Evolutionary conservation across 2,113 vertebrate species (phyloP).

Genomic region (Poecile atricapillus): DNA sequence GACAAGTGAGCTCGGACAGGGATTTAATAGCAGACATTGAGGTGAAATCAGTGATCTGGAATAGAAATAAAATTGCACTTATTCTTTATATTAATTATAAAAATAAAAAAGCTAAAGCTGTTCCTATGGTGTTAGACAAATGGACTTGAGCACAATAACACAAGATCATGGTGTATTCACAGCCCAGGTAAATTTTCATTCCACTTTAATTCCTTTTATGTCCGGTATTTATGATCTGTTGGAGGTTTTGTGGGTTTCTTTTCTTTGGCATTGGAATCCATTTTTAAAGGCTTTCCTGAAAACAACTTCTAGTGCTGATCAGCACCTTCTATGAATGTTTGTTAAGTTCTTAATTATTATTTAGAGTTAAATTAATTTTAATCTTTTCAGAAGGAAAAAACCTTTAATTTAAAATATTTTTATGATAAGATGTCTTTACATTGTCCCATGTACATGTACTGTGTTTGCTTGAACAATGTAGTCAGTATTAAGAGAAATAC

Average conservation of each 20-base stretch:
- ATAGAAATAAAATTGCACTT: constrained; percentile 80
- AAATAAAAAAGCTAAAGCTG: constrained; percentile 37
- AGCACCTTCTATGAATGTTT: constrained; percentile 24
- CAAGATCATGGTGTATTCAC: constrained; percentile 34
- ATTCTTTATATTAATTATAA: constrained; percentile 76
- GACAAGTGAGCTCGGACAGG: constrained; percentile 81
- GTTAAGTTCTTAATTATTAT: constrained; percentile 51
- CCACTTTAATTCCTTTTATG: constrained; percentile 26
- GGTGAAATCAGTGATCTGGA: background rate
- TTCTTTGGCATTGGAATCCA: background rate
- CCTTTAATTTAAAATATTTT: constrained; percentile 7
- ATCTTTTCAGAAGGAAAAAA: background rate
- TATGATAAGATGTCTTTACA: background rate
- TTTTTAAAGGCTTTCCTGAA: constrained; percentile 48
- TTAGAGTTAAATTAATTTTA: constrained; percentile 61
- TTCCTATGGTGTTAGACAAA: constrained; percentile 60
- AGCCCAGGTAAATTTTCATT: constrained; percentile 49
- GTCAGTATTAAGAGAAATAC: background rate
- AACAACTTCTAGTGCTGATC: constrained; percentile 12
- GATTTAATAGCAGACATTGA: background rate
- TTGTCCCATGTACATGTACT: background rate
- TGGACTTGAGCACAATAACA: constrained; percentile 8
- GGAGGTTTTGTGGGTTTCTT: background rate
- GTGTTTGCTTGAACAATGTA: background rate
- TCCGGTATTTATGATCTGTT: constrained; percentile 38